A percentile compares a stretch with the other conserved stretches of the same genome.
phyloP scores from a whole-genome alignment of 2,113 vertebrate genomes.

The Coreoperca whiteheadi region DNA sequence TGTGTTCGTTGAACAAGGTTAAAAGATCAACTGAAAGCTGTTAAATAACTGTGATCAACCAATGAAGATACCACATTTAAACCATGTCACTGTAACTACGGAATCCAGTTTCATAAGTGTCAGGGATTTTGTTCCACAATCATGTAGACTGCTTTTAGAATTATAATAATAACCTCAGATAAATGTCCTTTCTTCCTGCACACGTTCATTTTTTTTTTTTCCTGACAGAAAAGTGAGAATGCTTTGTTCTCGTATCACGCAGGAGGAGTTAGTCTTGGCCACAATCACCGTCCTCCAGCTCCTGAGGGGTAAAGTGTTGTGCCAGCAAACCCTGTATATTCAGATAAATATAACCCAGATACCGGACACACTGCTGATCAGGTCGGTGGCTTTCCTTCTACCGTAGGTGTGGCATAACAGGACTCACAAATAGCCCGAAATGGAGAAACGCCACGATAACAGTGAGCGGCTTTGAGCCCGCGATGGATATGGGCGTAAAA shows the following conservation, averaged over 20 bases:
- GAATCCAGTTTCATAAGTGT: background rate
- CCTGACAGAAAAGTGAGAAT: background rate
- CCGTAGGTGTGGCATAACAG: conserved; percentile 4
- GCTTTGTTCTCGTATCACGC: background rate
- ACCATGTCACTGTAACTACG: background rate
- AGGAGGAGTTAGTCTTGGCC: conserved; percentile 3
- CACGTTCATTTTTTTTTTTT: background rate
- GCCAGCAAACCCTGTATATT: background rate
- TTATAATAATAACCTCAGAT: background rate
- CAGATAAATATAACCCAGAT: conserved; percentile 9
- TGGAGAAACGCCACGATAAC: conserved; percentile 40
- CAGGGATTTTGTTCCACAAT: background rate
- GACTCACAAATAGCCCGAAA: conserved; percentile 12
- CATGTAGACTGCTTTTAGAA: background rate
- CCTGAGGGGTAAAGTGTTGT: background rate
- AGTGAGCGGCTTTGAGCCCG: conserved; percentile 32
- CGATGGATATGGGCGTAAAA: conserved; percentile 32
- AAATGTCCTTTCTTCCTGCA: background rate
- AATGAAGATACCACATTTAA: background rate
- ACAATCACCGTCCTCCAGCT: background rate
- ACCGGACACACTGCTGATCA: background rate
- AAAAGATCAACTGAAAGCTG: background rate
- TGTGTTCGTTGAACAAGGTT: background rate
- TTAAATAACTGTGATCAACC: background rate
- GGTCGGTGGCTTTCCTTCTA: background rate